Conservation (phyloP, 2,113 vertebrate species). For the Ivindomyrus marchei region DNA sequence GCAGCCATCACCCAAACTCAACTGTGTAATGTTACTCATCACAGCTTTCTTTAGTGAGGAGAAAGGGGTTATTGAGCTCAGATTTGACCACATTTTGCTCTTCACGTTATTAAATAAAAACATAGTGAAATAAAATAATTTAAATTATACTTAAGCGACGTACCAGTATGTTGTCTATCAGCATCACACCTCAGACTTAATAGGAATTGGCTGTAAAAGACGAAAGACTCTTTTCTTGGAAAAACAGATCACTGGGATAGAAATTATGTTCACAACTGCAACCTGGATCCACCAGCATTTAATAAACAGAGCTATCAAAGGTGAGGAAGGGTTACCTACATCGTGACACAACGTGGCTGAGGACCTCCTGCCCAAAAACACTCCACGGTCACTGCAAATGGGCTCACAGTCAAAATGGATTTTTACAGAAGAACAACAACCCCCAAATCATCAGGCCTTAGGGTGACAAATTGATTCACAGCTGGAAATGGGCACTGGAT, state of each 20-base stretch:
- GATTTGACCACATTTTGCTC: conserved; percentile 16
- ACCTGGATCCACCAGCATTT: background rate
- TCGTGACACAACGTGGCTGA: background rate
- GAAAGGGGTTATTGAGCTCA: conserved; percentile 12
- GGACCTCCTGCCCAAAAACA: conserved; percentile 33
- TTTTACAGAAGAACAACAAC: conserved; percentile 34
- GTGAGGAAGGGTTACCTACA: background rate
- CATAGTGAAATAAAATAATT: background rate
- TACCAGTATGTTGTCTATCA: background rate
- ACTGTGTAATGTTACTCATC: conserved; percentile 19
- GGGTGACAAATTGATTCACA: background rate
- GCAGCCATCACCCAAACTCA: conserved; percentile 27
- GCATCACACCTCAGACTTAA: background rate
- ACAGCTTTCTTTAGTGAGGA: background rate
- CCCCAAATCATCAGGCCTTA: conserved; percentile 26
- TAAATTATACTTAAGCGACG: background rate
- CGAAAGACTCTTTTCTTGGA: background rate
- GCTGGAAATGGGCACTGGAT: background rate
- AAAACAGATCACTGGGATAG: background rate
- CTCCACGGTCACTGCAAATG: conserved; percentile 40
- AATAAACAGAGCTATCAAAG: background rate
- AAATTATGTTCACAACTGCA: background rate
- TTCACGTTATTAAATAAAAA: conserved; percentile 15
- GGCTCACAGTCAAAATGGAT: conserved; percentile 38
- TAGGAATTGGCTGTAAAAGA: background rate